These are phyloP conservation scores for Percopsis omiscomaycus DNA, from an alignment of 2,797 vertebrate species.

Conservation along the genomic window DNA sequence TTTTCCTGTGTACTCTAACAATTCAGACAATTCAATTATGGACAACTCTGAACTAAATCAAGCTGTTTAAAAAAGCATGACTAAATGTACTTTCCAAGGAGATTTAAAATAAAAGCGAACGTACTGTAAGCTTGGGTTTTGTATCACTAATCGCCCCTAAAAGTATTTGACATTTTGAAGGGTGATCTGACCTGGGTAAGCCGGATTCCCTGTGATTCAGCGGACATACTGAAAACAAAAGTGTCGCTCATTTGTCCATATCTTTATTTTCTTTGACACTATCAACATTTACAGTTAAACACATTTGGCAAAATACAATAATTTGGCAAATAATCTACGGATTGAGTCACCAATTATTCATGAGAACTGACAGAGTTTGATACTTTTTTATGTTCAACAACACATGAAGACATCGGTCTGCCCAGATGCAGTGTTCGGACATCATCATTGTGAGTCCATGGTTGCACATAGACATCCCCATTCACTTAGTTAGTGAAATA, in stretches of 20 bases:
- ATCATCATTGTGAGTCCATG: constrained; percentile 23
- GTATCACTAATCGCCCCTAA: no score
- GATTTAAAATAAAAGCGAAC: no score
- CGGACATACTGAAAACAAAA: background rate
- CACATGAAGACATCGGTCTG: constrained; percentile 51
- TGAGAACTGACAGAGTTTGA: constrained; percentile 58
- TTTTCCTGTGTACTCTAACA: no score
- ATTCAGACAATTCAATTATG: no score
- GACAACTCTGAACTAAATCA: no score
- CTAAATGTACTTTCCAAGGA: no score
- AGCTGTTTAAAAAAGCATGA: no score
- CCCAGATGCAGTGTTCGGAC: constrained; percentile 44
- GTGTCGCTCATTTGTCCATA: constrained; percentile 52
- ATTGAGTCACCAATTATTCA: constrained; percentile 60
- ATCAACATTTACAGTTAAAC: constrained; percentile 79
- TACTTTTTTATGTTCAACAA: constrained; percentile 42
- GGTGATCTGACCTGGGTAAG: no score
- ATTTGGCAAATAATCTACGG: constrained; percentile 76
- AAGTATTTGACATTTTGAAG: no score
- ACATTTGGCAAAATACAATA: constrained; percentile 81
- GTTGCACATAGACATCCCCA: constrained; percentile 40
- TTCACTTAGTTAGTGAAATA: constrained; percentile 10
- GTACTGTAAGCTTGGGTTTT: no score
- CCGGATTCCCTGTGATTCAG: no score
- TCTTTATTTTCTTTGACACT: constrained; percentile 78